Conservation (phyloP, 2,888 invertebrate genomes). For the Drosophila mulleri region DNA sequence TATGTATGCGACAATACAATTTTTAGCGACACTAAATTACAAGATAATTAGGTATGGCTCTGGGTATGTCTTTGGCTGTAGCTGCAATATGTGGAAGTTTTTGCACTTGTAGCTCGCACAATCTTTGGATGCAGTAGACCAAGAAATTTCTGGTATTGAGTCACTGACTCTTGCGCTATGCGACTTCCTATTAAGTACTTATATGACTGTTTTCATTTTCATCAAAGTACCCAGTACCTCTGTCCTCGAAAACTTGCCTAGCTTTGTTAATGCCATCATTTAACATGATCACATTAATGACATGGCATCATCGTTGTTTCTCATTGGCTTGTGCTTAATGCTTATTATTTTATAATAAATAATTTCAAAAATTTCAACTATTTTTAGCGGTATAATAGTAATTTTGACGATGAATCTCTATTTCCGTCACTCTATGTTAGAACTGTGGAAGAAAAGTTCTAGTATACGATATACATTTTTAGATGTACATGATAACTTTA, state of each 20-base stretch:
- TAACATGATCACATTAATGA: background rate
- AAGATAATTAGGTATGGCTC: constrained; percentile 36
- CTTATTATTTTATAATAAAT: background rate
- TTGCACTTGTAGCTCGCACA: constrained; percentile 56
- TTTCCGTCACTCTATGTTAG: background rate
- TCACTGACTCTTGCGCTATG: constrained; percentile 64
- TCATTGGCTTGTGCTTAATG: background rate
- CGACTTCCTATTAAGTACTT: constrained; percentile 25
- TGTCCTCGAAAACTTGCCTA: constrained; percentile 3
- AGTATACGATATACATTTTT: too few relatives aligned
- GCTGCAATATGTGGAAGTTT: constrained; percentile 55
- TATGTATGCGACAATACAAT: background rate
- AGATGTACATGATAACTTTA: too few relatives aligned
- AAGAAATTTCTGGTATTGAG: constrained; percentile 73
- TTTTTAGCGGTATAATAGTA: too few relatives aligned
- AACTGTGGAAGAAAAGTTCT: too few relatives aligned
- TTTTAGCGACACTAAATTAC: constrained; percentile 41
- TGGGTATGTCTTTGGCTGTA: constrained; percentile 23
- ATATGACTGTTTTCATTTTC: constrained; percentile 7
- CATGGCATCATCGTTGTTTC: background rate
- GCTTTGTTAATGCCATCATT: background rate
- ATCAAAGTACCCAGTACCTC: background rate
- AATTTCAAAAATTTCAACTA: background rate
- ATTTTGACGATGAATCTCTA: background rate
- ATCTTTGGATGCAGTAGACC: constrained; percentile 61